These are phyloP conservation scores for Amphipyra tragopoginis DNA, from an alignment of 2,888 invertebrate species.

Conservation along the genomic window DNA sequence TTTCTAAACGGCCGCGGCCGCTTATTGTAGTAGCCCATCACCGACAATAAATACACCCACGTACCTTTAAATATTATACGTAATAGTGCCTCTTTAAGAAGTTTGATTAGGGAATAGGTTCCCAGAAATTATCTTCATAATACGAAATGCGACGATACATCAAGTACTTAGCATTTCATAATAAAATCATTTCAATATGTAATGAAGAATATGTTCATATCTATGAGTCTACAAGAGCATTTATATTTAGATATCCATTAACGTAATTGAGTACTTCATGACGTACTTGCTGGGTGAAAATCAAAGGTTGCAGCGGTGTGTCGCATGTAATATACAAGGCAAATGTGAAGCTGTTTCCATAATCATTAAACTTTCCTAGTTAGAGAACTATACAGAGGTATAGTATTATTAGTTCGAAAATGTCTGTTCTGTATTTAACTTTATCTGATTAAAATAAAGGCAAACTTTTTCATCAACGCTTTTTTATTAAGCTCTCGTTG, in stretches of 20 bases:
- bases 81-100: constrained; percentile 1
- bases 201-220: constrained; percentile 45
- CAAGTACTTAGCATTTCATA: constrained; percentile 6
- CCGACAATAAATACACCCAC: constrained; percentile 47
- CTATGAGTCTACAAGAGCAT: constrained; percentile 47
- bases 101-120: constrained; percentile 1
- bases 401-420: too few relatives aligned
- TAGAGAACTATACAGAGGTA: too few relatives aligned
- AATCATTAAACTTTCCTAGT: too few relatives aligned
- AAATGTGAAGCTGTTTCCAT: not conserved
- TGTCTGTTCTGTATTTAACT: too few relatives aligned
- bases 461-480: too few relatives aligned
- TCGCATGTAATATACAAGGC: constrained; percentile 2
- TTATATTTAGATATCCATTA: constrained; percentile 53
- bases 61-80: constrained; percentile 31
- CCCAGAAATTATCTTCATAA: not conserved
- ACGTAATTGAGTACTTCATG: constrained; percentile 48
- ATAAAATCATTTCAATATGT: constrained; percentile 42
- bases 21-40: constrained; percentile 48
- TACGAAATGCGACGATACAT: not conserved
- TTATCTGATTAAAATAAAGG: too few relatives aligned
- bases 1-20: constrained; percentile 38
- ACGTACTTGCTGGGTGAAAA: constrained; percentile 46
- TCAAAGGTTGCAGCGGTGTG: constrained; percentile 37
- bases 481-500: too few relatives aligned